Percentiles rank a stretch among this genome's conserved stretches.
phyloP scores from a whole-genome alignment of 2,113 vertebrate genomes.

The Oxygymnocypris stewartii region DNA sequence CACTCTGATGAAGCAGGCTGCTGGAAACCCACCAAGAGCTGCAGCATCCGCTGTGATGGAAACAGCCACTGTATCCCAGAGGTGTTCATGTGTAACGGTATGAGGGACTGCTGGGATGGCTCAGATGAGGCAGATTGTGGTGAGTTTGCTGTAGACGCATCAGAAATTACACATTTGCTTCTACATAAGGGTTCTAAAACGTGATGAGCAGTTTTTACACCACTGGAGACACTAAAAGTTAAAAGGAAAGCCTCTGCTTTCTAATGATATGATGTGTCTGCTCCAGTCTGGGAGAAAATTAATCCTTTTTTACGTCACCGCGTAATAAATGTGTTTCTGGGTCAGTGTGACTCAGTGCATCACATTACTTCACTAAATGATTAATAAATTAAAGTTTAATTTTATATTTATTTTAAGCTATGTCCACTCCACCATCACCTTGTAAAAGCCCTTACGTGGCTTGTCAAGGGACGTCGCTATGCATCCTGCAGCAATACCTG shows the following conservation, averaged over 20 bases:
- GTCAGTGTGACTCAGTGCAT: background rate
- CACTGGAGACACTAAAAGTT: background rate
- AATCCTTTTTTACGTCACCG: background rate
- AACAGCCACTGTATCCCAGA: conserved; percentile 75
- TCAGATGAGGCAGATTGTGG: conserved; percentile 73
- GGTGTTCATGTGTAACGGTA: conserved; percentile 84
- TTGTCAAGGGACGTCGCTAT: conserved; percentile 73
- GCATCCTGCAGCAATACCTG: conserved; percentile 72
- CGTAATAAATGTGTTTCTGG: background rate
- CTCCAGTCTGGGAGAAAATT: background rate
- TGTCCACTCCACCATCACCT: background rate
- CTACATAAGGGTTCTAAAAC: background rate
- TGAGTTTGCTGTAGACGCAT: background rate
- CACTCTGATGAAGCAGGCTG: conserved; percentile 66
- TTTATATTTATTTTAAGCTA: conserved; percentile 5
- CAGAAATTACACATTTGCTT: background rate
- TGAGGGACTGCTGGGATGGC: conserved; percentile 82
- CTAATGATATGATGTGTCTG: background rate
- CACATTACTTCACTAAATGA: background rate
- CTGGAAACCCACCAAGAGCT: conserved; percentile 67
- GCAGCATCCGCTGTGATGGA: conserved; percentile 82
- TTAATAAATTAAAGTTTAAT: background rate
- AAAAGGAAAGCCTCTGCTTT: background rate
- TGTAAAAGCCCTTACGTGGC: conserved; percentile 72
- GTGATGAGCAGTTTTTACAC: background rate